Evolutionary conservation across 2,888 invertebrate genomes (phyloP).

Genomic region (Oscheius myriophilus): DNA sequence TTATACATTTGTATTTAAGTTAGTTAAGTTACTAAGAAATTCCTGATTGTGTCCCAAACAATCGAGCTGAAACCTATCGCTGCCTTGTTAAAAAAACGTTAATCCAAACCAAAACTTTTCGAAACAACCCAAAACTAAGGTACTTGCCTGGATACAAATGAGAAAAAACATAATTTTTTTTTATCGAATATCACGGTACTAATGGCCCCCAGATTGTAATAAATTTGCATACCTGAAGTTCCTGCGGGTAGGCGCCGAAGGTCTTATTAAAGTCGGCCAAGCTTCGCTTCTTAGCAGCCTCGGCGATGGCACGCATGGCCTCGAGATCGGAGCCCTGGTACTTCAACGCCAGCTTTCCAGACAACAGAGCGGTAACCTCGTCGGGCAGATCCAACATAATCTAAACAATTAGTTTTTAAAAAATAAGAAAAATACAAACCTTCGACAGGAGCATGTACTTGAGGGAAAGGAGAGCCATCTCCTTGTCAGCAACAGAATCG

Average conservation of each 20-base stretch:
- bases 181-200: too few relatives aligned
- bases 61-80: too few relatives aligned
- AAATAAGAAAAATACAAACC: constrained; percentile 75
- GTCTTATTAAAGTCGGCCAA: constrained; percentile 89
- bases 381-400: constrained; percentile 68
- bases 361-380: constrained; percentile 76
- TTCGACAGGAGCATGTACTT: constrained; percentile 99
- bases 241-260: constrained; percentile 71
- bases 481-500: constrained; percentile 87
- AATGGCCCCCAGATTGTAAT: not conserved
- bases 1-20: too few relatives aligned
- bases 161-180: too few relatives aligned
- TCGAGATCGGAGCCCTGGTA: constrained; percentile 89
- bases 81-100: too few relatives aligned
- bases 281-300: constrained; percentile 94
- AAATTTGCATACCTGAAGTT: constrained; percentile 30
- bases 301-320: constrained; percentile 96
- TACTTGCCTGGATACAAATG: too few relatives aligned
- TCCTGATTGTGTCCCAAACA: too few relatives aligned
- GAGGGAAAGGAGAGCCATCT: constrained; percentile 90
- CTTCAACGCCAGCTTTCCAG: constrained; percentile 94
- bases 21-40: too few relatives aligned
- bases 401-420: constrained; percentile 31
- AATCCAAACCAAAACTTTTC: too few relatives aligned
- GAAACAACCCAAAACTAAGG: too few relatives aligned